Percentiles rank a stretch among this genome's conserved stretches.
phyloP scores from a whole-genome alignment of 2,888 invertebrate genomes.

The Icerya purchasi region DNA sequence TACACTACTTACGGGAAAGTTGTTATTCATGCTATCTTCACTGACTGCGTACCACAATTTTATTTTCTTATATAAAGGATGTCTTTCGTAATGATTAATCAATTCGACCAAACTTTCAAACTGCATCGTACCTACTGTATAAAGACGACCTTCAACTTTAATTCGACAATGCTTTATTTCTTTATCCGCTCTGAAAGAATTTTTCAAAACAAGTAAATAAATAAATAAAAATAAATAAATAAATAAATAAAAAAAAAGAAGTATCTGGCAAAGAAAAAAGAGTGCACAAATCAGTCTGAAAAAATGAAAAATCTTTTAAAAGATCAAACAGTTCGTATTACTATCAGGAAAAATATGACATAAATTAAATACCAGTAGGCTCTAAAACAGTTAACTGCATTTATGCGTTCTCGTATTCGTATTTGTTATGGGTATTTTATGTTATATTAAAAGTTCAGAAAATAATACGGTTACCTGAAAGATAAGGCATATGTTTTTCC shows the following conservation, averaged over 20 bases:
- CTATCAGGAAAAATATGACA: background rate
- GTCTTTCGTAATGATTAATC: conserved; percentile 72
- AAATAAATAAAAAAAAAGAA: too few species aligned
- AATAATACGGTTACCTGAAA: conserved; percentile 66
- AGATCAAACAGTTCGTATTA: conserved; percentile 10
- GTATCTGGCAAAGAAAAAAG: too few species aligned
- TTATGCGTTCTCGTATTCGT: too few species aligned
- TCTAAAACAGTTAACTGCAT: too few species aligned
- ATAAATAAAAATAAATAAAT: too few species aligned
- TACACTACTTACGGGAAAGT: conserved; percentile 35
- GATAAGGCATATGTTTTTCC: conserved; percentile 74
- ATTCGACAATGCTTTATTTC: conserved; percentile 95
- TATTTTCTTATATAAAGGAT: conserved; percentile 77
- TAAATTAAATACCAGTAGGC: too few species aligned
- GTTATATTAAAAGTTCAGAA: too few species aligned
- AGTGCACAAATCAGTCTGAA: too few species aligned
- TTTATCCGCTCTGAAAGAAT: conserved; percentile 61
- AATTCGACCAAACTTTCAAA: conserved; percentile 93
- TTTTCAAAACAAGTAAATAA: too few species aligned
- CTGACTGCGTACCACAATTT: conserved; percentile 66
- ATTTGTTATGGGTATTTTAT: too few species aligned
- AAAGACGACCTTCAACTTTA: conserved; percentile 73
- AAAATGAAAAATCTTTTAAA: too few species aligned
- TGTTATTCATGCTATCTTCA: conserved; percentile 42
- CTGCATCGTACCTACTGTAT: conserved; percentile 70